A percentile compares a stretch with the other conserved stretches of the same genome.
Conservation (phyloP, 64 coral and sea anemone species). For the Stichodactyla mertensii region DNA sequence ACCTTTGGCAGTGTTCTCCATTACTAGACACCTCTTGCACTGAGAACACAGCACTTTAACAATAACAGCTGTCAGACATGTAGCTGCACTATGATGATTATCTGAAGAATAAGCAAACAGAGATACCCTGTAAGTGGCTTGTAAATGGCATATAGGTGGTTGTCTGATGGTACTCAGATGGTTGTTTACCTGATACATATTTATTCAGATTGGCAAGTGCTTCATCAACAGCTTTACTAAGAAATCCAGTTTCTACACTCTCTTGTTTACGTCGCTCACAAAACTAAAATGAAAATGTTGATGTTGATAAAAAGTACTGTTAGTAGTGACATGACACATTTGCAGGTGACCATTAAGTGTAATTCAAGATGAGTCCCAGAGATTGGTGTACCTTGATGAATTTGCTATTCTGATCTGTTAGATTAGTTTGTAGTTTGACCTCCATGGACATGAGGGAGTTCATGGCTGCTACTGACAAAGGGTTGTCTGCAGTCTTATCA, state of each 20-base stretch:
- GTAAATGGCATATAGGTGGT: background rate
- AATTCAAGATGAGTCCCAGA: too few species aligned
- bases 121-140: background rate
- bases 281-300: conserved; percentile 51
- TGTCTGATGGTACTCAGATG: background rate
- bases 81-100: conserved; percentile 44
- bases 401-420: conserved; percentile 93
- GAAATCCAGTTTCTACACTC: conserved; percentile 89
- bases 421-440: conserved; percentile 86
- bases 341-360: too few species aligned
- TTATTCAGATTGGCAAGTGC: conserved; percentile 67
- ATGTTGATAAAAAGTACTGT: background rate
- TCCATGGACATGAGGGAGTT: conserved; percentile 92
- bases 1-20: conserved; percentile 99
- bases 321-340: too few species aligned
- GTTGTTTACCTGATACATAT: conserved; percentile 66
- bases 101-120: conserved; percentile 45
- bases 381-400: conserved; percentile 73
- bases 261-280: conserved; percentile 94
- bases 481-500: conserved; percentile 41
- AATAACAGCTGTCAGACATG: conserved; percentile 67
- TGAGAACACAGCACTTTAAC: conserved; percentile 76
- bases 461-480: conserved; percentile 55
- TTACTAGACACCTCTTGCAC: conserved; percentile 86
- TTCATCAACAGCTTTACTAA: conserved; percentile 84